Evolutionary conservation across 2,888 invertebrate species (phyloP), one percentile per base, ranked within the genome.

Genomic region (Achlya flavicornis): DNA sequence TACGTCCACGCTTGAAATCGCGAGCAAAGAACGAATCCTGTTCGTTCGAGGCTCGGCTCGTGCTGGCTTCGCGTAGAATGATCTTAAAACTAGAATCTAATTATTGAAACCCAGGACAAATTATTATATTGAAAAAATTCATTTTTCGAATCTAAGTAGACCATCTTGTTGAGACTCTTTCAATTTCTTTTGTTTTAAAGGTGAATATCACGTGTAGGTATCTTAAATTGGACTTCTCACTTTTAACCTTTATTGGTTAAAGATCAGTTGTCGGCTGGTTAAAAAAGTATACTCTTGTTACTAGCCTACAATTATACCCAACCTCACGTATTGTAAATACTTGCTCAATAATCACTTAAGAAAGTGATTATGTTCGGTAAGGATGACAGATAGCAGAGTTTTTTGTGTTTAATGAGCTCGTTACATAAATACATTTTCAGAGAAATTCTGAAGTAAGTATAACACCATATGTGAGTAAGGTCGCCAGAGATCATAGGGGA

Each of bases 171-270:
- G 41, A 19, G 60, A 60, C 60, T 43, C 60, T 60, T 60, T 60
- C 60, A 6, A 60, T 60, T 26, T 19, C 60, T 33, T 60, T 60
- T 60, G 60, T 60, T 60, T 60, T 60, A 43, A 60, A 60, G 60
- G 60, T 43, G 41, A 60, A 60, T 26, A 26, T 19, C 26, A 12
- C 60, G 19, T 41, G 41, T 41, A 38, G 10, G 12, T 46, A 4
- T 16, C 43, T 60, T 60, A 60, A 41, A 60, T 41, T 33, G 41
- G 19, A n/a, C 53, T n/a, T 53, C 53, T 60, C 60, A 19, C 60
- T 60, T 41, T 19, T 26, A 41, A 60, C 60, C 60, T 60, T 60
- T 60, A 60, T 26, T 33, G 19, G 11, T 60, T 60, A 60, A 60
- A 60, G 41, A 12, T 60, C 60, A 41, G 41, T 41, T 41, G 59